A percentile compares a stretch with the other conserved stretches of the same genome.
phyloP scores from a whole-genome alignment of 2,888 invertebrate species.

The Pyrrhia umbra region DNA sequence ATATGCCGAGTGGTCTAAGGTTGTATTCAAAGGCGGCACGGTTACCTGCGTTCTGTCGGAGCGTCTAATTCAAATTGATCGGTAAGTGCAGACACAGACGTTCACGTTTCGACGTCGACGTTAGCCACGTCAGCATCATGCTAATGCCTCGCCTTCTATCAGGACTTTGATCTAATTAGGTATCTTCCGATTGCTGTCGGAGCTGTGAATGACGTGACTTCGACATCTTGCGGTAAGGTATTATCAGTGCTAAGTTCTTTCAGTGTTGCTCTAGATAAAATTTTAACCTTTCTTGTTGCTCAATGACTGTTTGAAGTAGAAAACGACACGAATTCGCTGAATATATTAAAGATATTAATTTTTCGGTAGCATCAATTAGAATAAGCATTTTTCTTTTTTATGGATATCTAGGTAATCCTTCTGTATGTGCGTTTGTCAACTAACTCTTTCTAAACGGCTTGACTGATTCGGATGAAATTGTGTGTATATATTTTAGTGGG shows the following conservation, averaged over 20 bases:
- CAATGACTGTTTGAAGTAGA: too few relatives aligned
- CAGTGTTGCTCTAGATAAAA: not conserved
- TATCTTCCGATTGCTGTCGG: conserved; percentile 26
- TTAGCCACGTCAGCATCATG: conserved; percentile 44
- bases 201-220: conserved; percentile 11
- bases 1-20: conserved; percentile 15
- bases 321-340: too few relatives aligned
- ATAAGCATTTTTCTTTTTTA: too few relatives aligned
- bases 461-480: too few relatives aligned
- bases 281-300: too few relatives aligned
- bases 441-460: too few relatives aligned
- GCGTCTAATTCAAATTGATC: conserved; percentile 64
- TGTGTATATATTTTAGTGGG: too few relatives aligned
- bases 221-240: not conserved
- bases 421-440: too few relatives aligned
- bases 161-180: conserved; percentile 59
- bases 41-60: conserved; percentile 56
- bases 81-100: conserved; percentile 61
- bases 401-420: too few relatives aligned
- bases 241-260: not conserved
- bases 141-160: conserved; percentile 52
- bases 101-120: conserved; percentile 46
- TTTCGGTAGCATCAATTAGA: too few relatives aligned
- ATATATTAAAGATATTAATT: too few relatives aligned
- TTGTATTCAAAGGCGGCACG: conserved; percentile 59